Conservation (phyloP, 2,797 vertebrate genomes). For the Xenops minutus region DNA sequence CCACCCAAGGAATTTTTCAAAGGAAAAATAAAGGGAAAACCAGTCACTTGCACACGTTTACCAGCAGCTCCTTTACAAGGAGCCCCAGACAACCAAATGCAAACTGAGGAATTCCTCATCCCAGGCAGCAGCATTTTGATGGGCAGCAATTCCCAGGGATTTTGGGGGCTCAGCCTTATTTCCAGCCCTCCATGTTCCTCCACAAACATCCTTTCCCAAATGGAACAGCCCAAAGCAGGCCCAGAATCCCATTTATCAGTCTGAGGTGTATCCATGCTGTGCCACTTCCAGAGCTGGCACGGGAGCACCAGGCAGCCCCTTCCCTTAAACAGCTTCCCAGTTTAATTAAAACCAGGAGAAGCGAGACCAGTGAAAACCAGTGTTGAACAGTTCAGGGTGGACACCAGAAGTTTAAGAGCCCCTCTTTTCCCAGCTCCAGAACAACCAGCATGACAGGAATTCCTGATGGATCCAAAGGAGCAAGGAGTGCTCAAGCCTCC, state of each 20-base stretch:
- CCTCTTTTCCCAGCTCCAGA: neutral
- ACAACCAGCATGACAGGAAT: accelerated
- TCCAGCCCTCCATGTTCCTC: neutral
- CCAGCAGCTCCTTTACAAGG: neutral
- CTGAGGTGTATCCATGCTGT: neutral
- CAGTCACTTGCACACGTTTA: neutral
- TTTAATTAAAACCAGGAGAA: neutral
- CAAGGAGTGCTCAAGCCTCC: neutral
- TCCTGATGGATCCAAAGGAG: neutral
- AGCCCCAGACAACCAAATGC: neutral
- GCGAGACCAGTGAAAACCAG: neutral
- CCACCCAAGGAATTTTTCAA: neutral
- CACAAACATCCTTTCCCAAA: neutral
- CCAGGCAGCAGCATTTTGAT: neutral
- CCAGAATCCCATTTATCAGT: neutral
- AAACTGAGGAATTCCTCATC: neutral
- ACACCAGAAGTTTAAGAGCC: accelerated
- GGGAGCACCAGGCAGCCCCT: neutral
- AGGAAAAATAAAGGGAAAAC: neutral
- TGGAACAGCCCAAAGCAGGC: neutral
- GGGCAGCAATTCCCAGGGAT: neutral
- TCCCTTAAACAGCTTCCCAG: neutral
- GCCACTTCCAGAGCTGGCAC: neutral
- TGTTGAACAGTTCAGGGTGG: neutral
- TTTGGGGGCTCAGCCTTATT: neutral